Evolutionary conservation across 2,888 invertebrate genomes (phyloP).

Genomic region (Drosophila monieri): DNA sequence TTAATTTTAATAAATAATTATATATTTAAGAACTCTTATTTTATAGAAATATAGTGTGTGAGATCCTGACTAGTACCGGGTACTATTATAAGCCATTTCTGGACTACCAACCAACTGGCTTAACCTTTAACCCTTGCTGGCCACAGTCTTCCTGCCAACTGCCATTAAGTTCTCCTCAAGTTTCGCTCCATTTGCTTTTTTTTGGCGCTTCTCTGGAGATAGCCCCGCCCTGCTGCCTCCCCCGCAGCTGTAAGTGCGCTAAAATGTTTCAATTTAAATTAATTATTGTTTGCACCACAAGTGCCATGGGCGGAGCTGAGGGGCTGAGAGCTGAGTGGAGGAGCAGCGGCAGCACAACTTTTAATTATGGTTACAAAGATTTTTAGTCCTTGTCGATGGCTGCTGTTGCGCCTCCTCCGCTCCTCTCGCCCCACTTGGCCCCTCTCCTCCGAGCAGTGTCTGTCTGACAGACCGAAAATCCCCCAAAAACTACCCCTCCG

Average conservation of each 20-base stretch:
- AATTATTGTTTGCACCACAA: constrained; percentile 83
- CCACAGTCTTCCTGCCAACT: constrained; percentile 3
- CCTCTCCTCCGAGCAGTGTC: background rate
- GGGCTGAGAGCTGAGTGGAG: constrained; percentile 12
- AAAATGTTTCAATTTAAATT: constrained; percentile 82
- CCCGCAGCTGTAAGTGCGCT: constrained; percentile 48
- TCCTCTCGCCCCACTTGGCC: constrained; percentile 1
- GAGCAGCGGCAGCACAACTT: constrained; percentile 56
- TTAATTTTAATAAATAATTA: no score
- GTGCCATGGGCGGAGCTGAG: constrained; percentile 63
- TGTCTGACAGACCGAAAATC: constrained; percentile 16
- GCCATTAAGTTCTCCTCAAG: constrained; percentile 7
- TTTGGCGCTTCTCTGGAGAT: background rate
- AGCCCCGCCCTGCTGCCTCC: background rate
- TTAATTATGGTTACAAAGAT: constrained; percentile 79
- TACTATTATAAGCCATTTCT: no score
- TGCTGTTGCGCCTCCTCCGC: constrained; percentile 22
- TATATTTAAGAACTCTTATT: no score
- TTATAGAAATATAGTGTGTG: no score
- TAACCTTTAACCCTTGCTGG: constrained; percentile 17
- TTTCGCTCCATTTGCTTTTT: background rate
- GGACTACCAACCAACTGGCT: background rate
- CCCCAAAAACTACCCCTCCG: background rate
- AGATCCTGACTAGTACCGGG: no score
- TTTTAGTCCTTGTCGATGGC: constrained; percentile 69